Percentiles rank a stretch among this genome's conserved stretches.
Evolutionary conservation across 2,888 invertebrate genomes (phyloP).

Genomic region (Drosophila meridionalis): DNA sequence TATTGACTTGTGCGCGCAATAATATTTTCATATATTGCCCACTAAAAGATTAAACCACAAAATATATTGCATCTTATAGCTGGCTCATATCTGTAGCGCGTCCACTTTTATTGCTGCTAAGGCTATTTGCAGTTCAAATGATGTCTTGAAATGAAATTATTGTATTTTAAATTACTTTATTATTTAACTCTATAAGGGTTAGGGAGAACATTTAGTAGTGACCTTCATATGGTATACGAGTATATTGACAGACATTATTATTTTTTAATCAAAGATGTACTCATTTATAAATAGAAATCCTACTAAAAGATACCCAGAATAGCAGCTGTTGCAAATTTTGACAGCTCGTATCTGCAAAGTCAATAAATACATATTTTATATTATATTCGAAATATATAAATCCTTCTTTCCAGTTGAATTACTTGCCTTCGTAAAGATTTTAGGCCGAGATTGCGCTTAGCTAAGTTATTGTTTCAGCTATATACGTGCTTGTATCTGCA

Average conservation of each 20-base stretch:
- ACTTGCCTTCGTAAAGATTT: neutral
- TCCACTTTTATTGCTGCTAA: neutral
- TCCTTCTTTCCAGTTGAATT: no score
- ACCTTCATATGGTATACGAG: neutral
- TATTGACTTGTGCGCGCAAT: slow-evolving; percentile 32
- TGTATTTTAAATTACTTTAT: slow-evolving; percentile 4
- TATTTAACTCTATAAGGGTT: neutral
- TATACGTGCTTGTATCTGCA: no score
- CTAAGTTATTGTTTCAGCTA: no score
- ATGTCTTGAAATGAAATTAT: neutral
- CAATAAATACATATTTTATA: neutral
- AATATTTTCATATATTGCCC: slow-evolving; percentile 57
- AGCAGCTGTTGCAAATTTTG: neutral
- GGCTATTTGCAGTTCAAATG: neutral
- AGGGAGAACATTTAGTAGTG: neutral
- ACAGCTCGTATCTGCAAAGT: neutral
- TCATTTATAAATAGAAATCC: neutral
- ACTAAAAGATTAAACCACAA: slow-evolving; percentile 13
- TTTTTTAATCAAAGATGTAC: neutral
- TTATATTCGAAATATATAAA: no score
- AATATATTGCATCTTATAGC: slow-evolving; percentile 6
- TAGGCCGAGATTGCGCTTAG: neutral
- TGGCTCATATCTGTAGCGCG: neutral
- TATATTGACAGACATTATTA: neutral
- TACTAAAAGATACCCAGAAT: neutral